Base-by-base conservation (phyloP, 2,888 invertebrate genomes). In the Keiferia lycopersicella region DNA sequence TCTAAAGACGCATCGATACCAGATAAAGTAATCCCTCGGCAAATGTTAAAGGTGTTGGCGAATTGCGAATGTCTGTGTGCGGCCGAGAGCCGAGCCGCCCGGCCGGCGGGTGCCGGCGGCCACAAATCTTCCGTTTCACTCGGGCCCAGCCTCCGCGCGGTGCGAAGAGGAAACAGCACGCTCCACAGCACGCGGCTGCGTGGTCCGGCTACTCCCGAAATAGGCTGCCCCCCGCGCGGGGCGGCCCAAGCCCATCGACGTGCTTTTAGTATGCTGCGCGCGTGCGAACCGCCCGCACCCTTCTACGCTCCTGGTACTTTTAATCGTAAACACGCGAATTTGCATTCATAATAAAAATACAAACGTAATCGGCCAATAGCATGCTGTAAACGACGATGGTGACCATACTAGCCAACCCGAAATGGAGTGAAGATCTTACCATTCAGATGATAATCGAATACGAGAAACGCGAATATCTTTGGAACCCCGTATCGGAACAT, bases 191-290 rank as follows among this genome's bases (percentile, higher is more conserved):
- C 91, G 91, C 91, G 91, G 82, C 91, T 90, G 90, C 90, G 91
- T 91, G 81, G 78, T 82, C 86, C 88, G 90, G 88, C 89, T 84
- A 90, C 89, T 91, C 90, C 91, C 89, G 89, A 90, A 90, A 90
- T 90, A 91, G 88, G 86, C 83, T 85, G 73, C 80, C 80, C 89
- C 89, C 87, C 85, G 83, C 86, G 83, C 84, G 80, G 53, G 59
- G 48, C 65, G 81, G 80, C 78, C 78, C 82, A 82, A 83, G 82
- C 79, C 87, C 88, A 91, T 89, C 90, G 91, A 90, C 91, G 91
- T 91, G 91, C 91, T 91, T 91, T 91, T 91, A 91, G 91, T 91
- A 89, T 91, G 91, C 91, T 91, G 88, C 91, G 91, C 91, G 91
- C 91, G 91, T 91, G 91, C 91, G 91, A 87, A 86, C 87, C 88